These are phyloP conservation scores for Leptopilina clavipes DNA, from an alignment of 1,140 invertebrate genomes.

Conservation along the genomic window DNA sequence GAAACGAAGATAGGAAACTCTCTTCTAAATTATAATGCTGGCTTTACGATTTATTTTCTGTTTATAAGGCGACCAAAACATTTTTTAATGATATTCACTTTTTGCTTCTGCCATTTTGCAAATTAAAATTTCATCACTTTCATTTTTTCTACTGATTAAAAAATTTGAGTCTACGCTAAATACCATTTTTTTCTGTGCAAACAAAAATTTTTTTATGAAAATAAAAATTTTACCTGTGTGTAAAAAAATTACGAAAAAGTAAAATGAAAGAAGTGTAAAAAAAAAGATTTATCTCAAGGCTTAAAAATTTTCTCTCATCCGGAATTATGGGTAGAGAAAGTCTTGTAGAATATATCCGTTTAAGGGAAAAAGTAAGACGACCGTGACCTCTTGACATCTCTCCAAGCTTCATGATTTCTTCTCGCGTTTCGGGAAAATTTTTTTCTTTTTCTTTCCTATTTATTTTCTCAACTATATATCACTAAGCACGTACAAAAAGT, in stretches of 20 bases:
- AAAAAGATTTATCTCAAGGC: not conserved
- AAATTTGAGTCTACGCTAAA: too few relatives aligned
- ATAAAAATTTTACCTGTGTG: conserved; percentile 1
- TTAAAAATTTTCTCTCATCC: not conserved
- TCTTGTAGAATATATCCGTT: conserved; percentile 16
- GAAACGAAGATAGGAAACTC: not conserved
- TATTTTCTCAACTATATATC: not conserved
- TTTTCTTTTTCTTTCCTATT: not conserved
- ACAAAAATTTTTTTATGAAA: not conserved
- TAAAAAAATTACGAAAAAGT: not conserved
- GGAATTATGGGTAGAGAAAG: not conserved
- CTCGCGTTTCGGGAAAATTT: conserved; percentile 1
- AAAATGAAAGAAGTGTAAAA: too few relatives aligned
- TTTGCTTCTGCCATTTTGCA: too few relatives aligned
- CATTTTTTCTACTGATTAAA: too few relatives aligned
- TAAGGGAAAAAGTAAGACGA: conserved; percentile 22
- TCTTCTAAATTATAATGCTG: not conserved
- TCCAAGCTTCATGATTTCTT: conserved; percentile 18
- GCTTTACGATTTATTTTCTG: not conserved
- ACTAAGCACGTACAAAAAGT: not conserved
- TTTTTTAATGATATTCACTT: too few relatives aligned
- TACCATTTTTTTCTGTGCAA: too few relatives aligned
- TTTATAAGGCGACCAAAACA: not conserved
- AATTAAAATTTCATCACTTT: too few relatives aligned
- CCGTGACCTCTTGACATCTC: conserved; percentile 26